phyloP scores from a whole-genome alignment of 2,888 invertebrate genomes.

The Epinotia brunnichana region DNA sequence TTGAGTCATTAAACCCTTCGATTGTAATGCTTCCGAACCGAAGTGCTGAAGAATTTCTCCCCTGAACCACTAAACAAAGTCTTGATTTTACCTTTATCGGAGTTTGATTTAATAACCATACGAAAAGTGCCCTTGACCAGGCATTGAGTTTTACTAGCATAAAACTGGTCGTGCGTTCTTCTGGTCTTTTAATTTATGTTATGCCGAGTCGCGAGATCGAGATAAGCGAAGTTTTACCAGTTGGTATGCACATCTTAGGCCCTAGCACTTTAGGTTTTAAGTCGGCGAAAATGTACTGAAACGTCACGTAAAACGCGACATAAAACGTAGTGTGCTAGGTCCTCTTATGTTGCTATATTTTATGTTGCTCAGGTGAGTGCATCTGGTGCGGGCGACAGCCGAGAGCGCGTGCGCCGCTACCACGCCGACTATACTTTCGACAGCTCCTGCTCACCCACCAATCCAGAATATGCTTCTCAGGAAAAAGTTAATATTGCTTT shows the following conservation, averaged over 20 bases:
- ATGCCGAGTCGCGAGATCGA: not conserved
- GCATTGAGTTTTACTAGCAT: not conserved
- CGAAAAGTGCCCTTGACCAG: not conserved
- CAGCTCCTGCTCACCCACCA: constrained; percentile 76
- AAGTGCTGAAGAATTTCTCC: no score
- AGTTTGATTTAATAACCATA: not conserved
- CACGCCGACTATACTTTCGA: constrained; percentile 87
- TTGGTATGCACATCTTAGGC: not conserved
- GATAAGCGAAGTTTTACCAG: not conserved
- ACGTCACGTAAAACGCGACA: no score
- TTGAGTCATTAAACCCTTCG: no score
- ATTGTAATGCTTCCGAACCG: no score
- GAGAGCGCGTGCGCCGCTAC: constrained; percentile 85
- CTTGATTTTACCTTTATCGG: not conserved
- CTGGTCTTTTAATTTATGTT: not conserved
- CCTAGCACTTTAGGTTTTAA: no score
- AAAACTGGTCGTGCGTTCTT: not conserved
- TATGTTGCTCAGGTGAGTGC: constrained; percentile 79
- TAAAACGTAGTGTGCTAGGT: no score
- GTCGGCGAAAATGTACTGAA: no score
- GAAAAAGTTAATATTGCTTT: constrained; percentile 68
- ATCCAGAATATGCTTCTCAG: constrained; percentile 80
- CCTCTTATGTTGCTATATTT: no score
- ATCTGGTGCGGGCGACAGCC: constrained; percentile 87
- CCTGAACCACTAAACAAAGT: no score